A percentile compares a stretch with the other conserved stretches of the same genome.
Evolutionary conservation across 1,140 invertebrate genomes (phyloP).

Genomic region (Gonatopus flavifemur): DNA sequence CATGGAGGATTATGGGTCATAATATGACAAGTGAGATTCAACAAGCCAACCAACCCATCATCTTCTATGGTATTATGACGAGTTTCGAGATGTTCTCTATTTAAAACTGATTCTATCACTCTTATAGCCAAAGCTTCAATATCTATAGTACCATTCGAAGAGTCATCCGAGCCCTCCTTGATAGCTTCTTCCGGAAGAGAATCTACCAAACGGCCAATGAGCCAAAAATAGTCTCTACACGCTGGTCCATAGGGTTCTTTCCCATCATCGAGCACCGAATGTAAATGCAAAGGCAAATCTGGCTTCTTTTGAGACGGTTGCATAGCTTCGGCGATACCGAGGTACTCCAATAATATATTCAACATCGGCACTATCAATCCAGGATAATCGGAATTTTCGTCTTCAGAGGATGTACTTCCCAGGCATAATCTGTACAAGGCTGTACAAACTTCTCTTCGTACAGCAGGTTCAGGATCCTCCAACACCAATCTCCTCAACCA

Average conservation of each 20-base stretch:
- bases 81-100: slow-evolving; percentile 79
- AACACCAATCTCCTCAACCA: slow-evolving; percentile 78
- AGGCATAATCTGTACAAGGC: slow-evolving; percentile 84
- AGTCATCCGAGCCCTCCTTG: slow-evolving; percentile 65
- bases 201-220: slow-evolving; percentile 84
- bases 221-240: slow-evolving; percentile 92
- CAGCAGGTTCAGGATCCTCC: slow-evolving; percentile 82
- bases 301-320: slow-evolving; percentile 65
- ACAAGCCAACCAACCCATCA: slow-evolving; percentile 85
- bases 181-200: slow-evolving; percentile 78
- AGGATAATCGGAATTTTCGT: slow-evolving; percentile 61
- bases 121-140: slow-evolving; percentile 76
- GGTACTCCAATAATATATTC: slow-evolving; percentile 75
- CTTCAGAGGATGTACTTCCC: slow-evolving; percentile 65
- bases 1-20: slow-evolving; percentile 86
- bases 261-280: slow-evolving; percentile 71
- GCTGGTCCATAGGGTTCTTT: slow-evolving; percentile 92
- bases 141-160: slow-evolving; percentile 62
- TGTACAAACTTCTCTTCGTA: slow-evolving; percentile 84
- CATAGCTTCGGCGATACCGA: slow-evolving; percentile 83
- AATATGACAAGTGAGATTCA: slow-evolving; percentile 82
- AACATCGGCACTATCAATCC: slow-evolving; percentile 76
- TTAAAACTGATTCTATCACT: slow-evolving; percentile 73
- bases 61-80: slow-evolving; percentile 81
- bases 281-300: slow-evolving; percentile 55